These are phyloP conservation scores for Idaea biselata DNA, from an alignment of 2,888 invertebrate genomes.

Conservation along the genomic window DNA sequence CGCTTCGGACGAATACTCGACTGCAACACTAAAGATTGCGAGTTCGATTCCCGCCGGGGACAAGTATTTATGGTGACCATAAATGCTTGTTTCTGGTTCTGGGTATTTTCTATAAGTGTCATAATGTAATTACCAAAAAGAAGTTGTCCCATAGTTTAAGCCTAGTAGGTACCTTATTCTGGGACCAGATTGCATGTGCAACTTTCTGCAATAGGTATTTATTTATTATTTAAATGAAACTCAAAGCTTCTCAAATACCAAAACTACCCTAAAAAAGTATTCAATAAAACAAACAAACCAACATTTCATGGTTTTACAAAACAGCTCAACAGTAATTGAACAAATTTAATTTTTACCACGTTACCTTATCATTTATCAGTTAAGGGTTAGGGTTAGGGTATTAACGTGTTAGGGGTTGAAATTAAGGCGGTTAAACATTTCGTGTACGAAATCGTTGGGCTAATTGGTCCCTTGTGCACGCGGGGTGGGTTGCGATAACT, in stretches of 20 bases:
- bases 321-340: constrained; percentile 36
- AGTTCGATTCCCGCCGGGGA: no score
- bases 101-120: no score
- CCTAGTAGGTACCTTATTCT: no score
- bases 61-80: no score
- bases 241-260: background rate
- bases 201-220: no score
- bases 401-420: constrained; percentile 60
- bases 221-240: background rate
- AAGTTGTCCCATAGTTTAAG: no score
- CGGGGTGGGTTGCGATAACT: constrained; percentile 19
- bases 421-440: constrained; percentile 58
- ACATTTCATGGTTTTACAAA: constrained; percentile 23
- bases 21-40: no score
- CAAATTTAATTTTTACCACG: constrained; percentile 55
- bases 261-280: background rate
- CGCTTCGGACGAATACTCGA: no score
- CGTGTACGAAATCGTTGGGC: constrained; percentile 53
- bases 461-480: constrained; percentile 60
- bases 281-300: constrained; percentile 1
- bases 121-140: no score
- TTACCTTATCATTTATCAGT: constrained; percentile 34
- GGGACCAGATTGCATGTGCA: no score
- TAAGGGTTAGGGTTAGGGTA: constrained; percentile 32
- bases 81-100: no score